Evolutionary conservation across 2,888 invertebrate species (phyloP).

Genomic region (Philaethria dido): DNA sequence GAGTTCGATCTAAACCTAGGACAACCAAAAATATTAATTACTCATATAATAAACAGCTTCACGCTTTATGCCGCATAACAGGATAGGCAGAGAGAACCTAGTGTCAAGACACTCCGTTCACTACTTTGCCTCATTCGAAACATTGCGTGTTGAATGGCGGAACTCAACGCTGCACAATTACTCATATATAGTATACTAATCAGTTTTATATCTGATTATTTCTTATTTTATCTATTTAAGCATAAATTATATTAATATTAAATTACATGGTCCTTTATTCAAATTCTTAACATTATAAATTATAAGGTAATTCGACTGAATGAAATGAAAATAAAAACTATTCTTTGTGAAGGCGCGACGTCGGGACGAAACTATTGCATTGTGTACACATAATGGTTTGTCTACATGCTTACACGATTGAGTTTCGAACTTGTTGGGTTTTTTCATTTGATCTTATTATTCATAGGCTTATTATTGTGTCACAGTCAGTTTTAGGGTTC

Average conservation of each 20-base stretch:
- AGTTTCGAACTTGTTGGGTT: conserved; percentile 64
- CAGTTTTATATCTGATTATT: not conserved
- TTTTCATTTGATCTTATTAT: conserved; percentile 77
- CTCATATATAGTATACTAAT: no score
- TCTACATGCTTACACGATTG: conserved; percentile 77
- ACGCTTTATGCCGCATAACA: no score
- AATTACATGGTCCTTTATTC: not conserved
- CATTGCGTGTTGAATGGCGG: no score
- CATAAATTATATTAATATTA: no score
- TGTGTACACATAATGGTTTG: conserved; percentile 78
- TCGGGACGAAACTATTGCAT: conserved; percentile 61
- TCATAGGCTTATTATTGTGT: conserved; percentile 78
- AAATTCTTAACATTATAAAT: conserved; percentile 56
- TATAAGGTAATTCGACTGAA: conserved; percentile 62
- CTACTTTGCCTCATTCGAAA: no score
- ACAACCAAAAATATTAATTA: no score
- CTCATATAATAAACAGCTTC: no score
- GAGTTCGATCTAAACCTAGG: no score
- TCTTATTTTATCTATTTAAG: no score
- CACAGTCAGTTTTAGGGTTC: conserved; percentile 47
- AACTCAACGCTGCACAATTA: no score
- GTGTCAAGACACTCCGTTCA: no score
- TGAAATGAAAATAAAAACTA: conserved; percentile 56
- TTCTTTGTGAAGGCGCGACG: conserved; percentile 52
- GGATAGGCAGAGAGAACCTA: no score